phyloP scores from a whole-genome alignment of 2,888 invertebrate species.

The Epinotia brunnichana region DNA sequence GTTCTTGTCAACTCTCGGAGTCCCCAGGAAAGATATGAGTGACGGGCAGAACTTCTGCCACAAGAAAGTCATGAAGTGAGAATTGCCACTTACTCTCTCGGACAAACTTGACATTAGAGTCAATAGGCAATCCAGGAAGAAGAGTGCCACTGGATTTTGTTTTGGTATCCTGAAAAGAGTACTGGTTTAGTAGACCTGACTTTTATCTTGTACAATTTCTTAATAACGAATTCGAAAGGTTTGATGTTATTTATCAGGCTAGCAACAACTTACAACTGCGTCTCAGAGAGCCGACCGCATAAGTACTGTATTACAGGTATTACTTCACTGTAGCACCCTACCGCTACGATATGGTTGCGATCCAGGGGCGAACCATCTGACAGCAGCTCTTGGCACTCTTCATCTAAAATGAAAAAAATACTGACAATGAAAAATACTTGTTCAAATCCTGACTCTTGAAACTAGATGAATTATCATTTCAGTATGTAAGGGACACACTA shows the following conservation, averaged over 20 bases:
- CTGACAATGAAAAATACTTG: not conserved
- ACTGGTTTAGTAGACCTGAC: not conserved
- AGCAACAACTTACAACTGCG: slow-evolving; percentile 85
- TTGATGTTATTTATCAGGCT: not conserved
- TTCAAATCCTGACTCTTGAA: not conserved
- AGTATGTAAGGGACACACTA: no score
- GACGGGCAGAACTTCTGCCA: slow-evolving; percentile 98
- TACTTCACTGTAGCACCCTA: slow-evolving; percentile 94
- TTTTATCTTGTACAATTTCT: not conserved
- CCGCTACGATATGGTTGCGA: slow-evolving; percentile 85
- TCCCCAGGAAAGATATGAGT: slow-evolving; percentile 93
- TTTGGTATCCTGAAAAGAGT: slow-evolving; percentile 82
- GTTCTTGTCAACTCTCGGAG: slow-evolving; percentile 92
- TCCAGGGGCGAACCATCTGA: slow-evolving; percentile 79
- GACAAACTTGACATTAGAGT: slow-evolving; percentile 93
- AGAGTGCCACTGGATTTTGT: slow-evolving; percentile 87
- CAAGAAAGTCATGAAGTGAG: slow-evolving; percentile 93
- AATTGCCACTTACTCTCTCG: slow-evolving; percentile 91
- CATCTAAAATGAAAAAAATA: slow-evolving; percentile 78
- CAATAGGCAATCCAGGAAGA: slow-evolving; percentile 93
- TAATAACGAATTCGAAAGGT: not conserved
- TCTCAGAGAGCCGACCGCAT: slow-evolving; percentile 92
- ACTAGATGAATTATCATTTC: no score
- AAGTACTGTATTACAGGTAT: slow-evolving; percentile 95
- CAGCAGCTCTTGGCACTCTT: slow-evolving; percentile 89